Evolutionary conservation across 2,797 vertebrate genomes (phyloP).

Genomic region (Champsocephalus esox): DNA sequence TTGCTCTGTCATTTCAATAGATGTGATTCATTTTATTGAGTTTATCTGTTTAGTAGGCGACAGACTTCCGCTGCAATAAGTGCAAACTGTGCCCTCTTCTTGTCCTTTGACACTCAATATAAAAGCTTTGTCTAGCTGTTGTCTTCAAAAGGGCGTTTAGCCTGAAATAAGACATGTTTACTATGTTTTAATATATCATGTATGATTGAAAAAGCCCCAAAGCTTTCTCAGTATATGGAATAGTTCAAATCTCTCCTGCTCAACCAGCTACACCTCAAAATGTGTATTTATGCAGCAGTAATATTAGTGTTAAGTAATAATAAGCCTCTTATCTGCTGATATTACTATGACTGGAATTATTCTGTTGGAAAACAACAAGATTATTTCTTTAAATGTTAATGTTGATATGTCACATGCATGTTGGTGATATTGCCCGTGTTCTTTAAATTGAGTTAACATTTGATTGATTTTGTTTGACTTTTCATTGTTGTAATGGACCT

Average conservation of each 20-base stretch:
- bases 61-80: background rate
- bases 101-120: background rate
- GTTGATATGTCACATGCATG: background rate
- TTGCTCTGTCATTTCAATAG: background rate
- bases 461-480: background rate
- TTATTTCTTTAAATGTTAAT: background rate
- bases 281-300: background rate
- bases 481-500: background rate
- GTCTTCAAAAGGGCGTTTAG: background rate
- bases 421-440: background rate
- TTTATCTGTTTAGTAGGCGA: conserved; percentile 14
- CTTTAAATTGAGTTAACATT: background rate
- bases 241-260: background rate
- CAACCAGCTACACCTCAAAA: background rate
- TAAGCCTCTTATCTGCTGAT: background rate
- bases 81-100: conserved; percentile 51
- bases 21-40: conserved; percentile 16
- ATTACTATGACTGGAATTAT: background rate
- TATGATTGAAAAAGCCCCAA: too few relatives aligned
- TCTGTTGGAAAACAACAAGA: background rate
- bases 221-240: background rate
- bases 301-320: background rate
- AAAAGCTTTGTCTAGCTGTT: background rate
- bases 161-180: background rate
- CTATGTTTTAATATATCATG: background rate